phyloP scores from a whole-genome alignment of 1,140 invertebrate genomes.

The Anastatus disparis region DNA sequence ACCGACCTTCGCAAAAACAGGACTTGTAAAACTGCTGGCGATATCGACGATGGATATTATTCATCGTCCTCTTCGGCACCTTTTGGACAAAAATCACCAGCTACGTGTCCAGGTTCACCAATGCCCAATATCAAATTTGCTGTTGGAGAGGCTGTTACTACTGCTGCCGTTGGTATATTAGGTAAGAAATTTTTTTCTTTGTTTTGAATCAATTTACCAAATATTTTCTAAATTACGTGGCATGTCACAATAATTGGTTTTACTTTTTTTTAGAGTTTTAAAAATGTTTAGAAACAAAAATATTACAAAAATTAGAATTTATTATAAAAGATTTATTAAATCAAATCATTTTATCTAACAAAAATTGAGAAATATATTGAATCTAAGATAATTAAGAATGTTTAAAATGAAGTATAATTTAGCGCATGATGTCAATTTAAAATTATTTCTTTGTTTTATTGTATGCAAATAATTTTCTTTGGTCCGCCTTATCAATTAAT shows the following conservation, averaged over 20 bases:
- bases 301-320: too few species aligned
- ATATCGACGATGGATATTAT: slow-evolving; percentile 35
- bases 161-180: slow-evolving; percentile 53
- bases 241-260: too few species aligned
- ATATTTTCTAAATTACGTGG: too few species aligned
- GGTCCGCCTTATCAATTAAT: background rate
- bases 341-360: too few species aligned
- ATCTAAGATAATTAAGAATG: too few species aligned
- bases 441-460: slow-evolving; percentile 30
- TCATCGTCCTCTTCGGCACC: background rate
- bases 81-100: slow-evolving; percentile 53
- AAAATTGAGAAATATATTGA: too few species aligned
- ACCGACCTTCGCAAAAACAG: slow-evolving; percentile 36
- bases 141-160: slow-evolving; percentile 73
- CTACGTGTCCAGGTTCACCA: slow-evolving; percentile 59
- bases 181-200: slow-evolving; percentile 43
- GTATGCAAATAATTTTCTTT: slow-evolving; percentile 14
- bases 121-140: slow-evolving; percentile 73
- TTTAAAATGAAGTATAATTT: background rate
- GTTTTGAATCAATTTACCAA: too few species aligned
- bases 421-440: background rate
- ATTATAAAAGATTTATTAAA: too few species aligned
- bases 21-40: slow-evolving; percentile 26
- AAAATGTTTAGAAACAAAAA: too few species aligned
- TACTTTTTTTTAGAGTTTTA: too few species aligned